Conservation (phyloP, 2,888 invertebrate species). For the Orchestes rusci region DNA sequence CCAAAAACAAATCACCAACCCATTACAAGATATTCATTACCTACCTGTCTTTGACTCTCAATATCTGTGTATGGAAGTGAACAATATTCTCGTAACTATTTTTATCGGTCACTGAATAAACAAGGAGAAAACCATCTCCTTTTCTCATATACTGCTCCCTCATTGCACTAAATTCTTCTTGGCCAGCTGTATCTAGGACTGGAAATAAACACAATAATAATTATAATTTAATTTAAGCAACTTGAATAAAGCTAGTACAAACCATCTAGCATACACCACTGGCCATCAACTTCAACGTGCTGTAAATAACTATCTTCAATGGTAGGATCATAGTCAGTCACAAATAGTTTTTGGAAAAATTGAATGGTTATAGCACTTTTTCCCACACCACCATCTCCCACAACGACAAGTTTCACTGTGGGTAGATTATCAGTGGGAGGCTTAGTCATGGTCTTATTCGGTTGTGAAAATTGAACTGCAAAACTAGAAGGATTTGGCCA, state of each 20-base stretch:
- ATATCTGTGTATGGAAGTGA: slow-evolving; percentile 84
- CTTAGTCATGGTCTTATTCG: slow-evolving; percentile 57
- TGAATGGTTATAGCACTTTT: slow-evolving; percentile 96
- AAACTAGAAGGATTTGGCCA: no score
- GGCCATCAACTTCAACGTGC: slow-evolving; percentile 87
- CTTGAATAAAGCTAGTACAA: no score
- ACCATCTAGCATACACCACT: slow-evolving; percentile 89
- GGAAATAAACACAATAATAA: slow-evolving; percentile 29
- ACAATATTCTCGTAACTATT: slow-evolving; percentile 84
- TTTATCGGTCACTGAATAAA: slow-evolving; percentile 87
- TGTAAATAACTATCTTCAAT: slow-evolving; percentile 94
- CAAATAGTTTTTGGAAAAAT: slow-evolving; percentile 91
- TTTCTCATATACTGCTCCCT: slow-evolving; percentile 88
- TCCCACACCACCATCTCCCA: slow-evolving; percentile 91
- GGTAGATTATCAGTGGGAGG: slow-evolving; percentile 68
- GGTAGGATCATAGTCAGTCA: slow-evolving; percentile 92
- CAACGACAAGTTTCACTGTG: slow-evolving; percentile 83
- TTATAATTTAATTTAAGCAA: neutral
- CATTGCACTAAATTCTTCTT: slow-evolving; percentile 96
- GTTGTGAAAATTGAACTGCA: no score
- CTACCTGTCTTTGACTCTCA: slow-evolving; percentile 76
- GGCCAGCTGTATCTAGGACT: slow-evolving; percentile 93
- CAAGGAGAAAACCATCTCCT: slow-evolving; percentile 88
- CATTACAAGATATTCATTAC: no score
- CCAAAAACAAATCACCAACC: no score